Conservation (phyloP, 2,113 vertebrate genomes). For the Vicugna pacos region DNA sequence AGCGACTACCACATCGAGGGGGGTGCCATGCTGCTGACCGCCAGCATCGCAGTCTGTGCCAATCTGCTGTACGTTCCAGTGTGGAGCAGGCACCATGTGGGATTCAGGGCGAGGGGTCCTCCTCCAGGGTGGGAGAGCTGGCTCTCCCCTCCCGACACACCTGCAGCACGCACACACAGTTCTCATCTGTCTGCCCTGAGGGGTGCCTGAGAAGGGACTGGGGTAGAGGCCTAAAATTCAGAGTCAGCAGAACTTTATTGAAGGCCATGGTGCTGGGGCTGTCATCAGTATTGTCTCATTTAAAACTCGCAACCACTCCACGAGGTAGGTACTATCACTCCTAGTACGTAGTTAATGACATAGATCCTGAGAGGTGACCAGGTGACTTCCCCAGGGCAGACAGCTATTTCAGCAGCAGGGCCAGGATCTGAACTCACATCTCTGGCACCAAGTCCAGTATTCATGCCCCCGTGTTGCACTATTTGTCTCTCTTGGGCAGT, state of each 20-base stretch:
- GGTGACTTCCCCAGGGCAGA: neutral
- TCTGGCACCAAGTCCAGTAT: neutral
- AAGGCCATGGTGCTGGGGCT: neutral
- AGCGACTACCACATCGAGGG: slow-evolving; percentile 97
- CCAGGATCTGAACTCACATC: neutral
- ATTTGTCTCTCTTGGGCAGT: neutral
- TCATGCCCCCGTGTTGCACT: neutral
- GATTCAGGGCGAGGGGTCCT: fast-evolving
- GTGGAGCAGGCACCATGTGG: neutral
- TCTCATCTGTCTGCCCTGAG: neutral
- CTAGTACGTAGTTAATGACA: neutral
- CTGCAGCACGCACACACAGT: fast-evolving
- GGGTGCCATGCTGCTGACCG: slow-evolving; percentile 94
- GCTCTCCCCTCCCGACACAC: neutral
- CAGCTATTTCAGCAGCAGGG: neutral
- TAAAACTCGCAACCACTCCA: neutral
- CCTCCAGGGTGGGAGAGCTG: fast-evolving
- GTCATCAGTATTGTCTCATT: neutral
- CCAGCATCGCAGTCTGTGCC: slow-evolving; percentile 92
- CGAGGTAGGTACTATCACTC: neutral
- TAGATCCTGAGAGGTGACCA: no score
- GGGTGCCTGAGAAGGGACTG: neutral
- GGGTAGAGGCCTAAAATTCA: neutral
- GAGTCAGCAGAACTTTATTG: neutral
- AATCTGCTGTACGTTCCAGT: slow-evolving; percentile 93